These are phyloP conservation scores for Oxystoma pomonae DNA, from an alignment of 2,888 invertebrate species.

Conservation along the genomic window DNA sequence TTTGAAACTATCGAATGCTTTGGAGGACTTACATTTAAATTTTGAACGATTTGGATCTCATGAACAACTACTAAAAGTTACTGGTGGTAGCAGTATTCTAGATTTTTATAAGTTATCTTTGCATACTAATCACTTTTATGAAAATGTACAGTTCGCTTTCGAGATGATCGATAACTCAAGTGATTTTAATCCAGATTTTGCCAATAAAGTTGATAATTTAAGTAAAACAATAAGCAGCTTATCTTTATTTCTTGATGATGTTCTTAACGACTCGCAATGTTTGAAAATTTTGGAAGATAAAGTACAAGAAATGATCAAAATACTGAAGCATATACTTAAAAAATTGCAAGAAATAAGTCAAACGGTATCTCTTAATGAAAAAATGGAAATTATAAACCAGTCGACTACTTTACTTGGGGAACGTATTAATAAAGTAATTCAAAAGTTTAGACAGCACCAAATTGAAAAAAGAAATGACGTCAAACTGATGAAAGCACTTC, in stretches of 20 bases:
- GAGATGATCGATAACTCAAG: slow-evolving; percentile 29
- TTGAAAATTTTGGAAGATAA: slow-evolving; percentile 18
- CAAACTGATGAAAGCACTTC: slow-evolving; percentile 21
- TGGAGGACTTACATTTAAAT: slow-evolving; percentile 13
- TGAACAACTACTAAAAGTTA: slow-evolving; percentile 13
- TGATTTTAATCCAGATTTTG: slow-evolving; percentile 30
- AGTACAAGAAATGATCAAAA: slow-evolving; percentile 20
- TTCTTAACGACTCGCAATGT: slow-evolving; percentile 16
- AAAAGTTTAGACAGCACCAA: slow-evolving; percentile 16
- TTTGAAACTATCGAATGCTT: slow-evolving; percentile 19
- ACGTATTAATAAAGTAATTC: slow-evolving; percentile 16
- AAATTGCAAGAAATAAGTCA: slow-evolving; percentile 12
- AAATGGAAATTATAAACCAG: slow-evolving; percentile 33
- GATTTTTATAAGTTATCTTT: slow-evolving; percentile 17
- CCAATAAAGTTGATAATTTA: slow-evolving; percentile 24
- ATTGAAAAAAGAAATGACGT: slow-evolving; percentile 28
- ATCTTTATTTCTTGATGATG: slow-evolving; percentile 27
- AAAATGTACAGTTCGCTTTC: slow-evolving; percentile 26
- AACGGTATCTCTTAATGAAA: slow-evolving; percentile 31
- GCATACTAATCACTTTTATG: slow-evolving; percentile 23
- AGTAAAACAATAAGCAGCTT: slow-evolving; percentile 25
- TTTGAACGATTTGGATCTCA: slow-evolving; percentile 12
- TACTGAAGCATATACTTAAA: slow-evolving; percentile 19
- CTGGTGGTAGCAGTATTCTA: slow-evolving; percentile 16
- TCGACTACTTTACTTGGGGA: slow-evolving; percentile 24